Evolutionary conservation across 2,113 vertebrate genomes (phyloP), one percentile per base, ranked within the genome.

Genomic region (Sebastes fasciatus): DNA sequence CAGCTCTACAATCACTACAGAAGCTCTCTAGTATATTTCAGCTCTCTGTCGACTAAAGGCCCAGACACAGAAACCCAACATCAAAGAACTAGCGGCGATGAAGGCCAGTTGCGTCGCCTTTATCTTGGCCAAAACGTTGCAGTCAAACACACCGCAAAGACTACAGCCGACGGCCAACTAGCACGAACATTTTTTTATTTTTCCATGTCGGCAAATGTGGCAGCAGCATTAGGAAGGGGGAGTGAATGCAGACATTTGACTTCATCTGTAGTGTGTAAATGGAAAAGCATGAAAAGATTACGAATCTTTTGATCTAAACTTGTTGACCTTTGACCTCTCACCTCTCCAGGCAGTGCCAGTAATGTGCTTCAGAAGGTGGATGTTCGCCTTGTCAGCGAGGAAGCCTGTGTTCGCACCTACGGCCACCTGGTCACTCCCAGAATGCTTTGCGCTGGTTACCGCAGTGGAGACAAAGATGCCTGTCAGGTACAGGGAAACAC

Each of bases 371-470:
- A 98, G 94, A 98, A 97, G 77, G 97, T 95, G 43, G 96, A 97
- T 0, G 96, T 99, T 51, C 95, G 95, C 57, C 91, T 99, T 78
- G 93, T 98, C 80, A 96, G 96, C 0, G 96, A 99, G 85, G 96
- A 96, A 21, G 86, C 96, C 84, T 99, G 98, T 77, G 93, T 92
- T 0, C 96, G 96, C 71, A 95, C 96, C 34, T 99, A 99, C 1
- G 96, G 95, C 77, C 96, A 96, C 88, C 76, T 93, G 86, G 94
- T 99, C 83, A 96, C 97, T 45, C 96, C 98, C 54, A 97, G 97
- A 91, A 99, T 99, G 98, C 94, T 99, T 77, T 99, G 98, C 13
- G 98, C 98, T 0, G 98, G 98, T 9, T 97, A 98, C 89, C 93
- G 86, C 16, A 92, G 89, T 49, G 98, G 98, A 78, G 89, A 94